phyloP scores from a whole-genome alignment of 2,797 vertebrate species.

The Premnoplex brunnescens region DNA sequence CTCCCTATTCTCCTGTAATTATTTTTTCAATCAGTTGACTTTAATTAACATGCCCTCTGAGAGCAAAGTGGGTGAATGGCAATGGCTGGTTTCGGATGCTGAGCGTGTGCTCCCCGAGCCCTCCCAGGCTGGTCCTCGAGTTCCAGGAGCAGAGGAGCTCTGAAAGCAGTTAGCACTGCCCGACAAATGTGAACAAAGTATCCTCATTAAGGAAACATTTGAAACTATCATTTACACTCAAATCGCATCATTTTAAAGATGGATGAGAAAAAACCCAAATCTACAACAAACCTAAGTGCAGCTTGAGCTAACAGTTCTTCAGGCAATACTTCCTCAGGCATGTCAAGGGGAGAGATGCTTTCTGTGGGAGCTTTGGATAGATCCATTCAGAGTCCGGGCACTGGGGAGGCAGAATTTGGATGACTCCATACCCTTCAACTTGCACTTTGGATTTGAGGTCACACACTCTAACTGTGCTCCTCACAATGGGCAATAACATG shows the following conservation, averaged over 20 bases:
- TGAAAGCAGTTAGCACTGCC: not conserved
- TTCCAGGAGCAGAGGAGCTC: not conserved
- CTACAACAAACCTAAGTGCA: not conserved
- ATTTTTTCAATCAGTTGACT: constrained; percentile 77
- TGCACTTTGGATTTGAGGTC: not conserved
- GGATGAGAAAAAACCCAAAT: not conserved
- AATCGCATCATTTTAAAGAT: not conserved
- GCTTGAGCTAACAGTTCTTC: not conserved
- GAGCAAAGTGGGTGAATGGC: not conserved
- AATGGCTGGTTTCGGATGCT: not conserved
- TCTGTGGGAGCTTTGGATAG: not conserved
- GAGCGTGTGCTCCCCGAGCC: not conserved
- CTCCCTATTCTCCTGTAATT: constrained; percentile 66
- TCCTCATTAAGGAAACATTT: not conserved
- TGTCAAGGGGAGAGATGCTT: not conserved
- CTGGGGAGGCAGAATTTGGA: not conserved
- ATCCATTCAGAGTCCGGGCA: not conserved
- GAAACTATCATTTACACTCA: not conserved
- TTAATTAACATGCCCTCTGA: constrained; percentile 69
- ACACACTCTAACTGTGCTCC: not conserved
- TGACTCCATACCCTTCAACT: not conserved
- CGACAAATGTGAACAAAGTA: not conserved
- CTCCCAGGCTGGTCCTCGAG: not conserved
- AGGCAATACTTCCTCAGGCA: not conserved
- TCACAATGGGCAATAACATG: not conserved